These are phyloP conservation scores for Yponomeuta malinellus DNA, from an alignment of 2,888 invertebrate genomes.

Conservation along the genomic window DNA sequence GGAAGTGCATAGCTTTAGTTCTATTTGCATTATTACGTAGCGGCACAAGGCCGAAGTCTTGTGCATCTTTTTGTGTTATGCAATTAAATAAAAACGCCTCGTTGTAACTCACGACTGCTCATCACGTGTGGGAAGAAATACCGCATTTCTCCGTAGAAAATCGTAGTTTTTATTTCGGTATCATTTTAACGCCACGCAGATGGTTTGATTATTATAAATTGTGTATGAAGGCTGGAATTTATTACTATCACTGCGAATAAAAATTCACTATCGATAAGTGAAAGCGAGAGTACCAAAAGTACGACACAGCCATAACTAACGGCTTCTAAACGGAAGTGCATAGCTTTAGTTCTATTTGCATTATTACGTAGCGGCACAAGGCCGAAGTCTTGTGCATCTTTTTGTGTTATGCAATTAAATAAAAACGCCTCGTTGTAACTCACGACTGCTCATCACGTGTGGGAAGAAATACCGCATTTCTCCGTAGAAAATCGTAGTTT, in stretches of 20 bases:
- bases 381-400: neutral
- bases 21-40: neutral
- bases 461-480: neutral
- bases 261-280: neutral
- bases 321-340: neutral
- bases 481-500: neutral
- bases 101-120: neutral
- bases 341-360: neutral
- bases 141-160: neutral
- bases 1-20: neutral
- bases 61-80: neutral
- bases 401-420: neutral
- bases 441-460: neutral
- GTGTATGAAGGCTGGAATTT: neutral
- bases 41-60: neutral
- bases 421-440: neutral
- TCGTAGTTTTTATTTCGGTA: neutral
- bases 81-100: neutral
- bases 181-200: neutral
- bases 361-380: neutral
- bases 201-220: neutral
- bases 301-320: neutral
- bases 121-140: neutral
- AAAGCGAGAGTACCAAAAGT: neutral
- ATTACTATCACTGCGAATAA: neutral